These are phyloP conservation scores for Pseudocheirus occidentalis DNA, from an alignment of 2,797 vertebrate species.

Conservation along the genomic window DNA sequence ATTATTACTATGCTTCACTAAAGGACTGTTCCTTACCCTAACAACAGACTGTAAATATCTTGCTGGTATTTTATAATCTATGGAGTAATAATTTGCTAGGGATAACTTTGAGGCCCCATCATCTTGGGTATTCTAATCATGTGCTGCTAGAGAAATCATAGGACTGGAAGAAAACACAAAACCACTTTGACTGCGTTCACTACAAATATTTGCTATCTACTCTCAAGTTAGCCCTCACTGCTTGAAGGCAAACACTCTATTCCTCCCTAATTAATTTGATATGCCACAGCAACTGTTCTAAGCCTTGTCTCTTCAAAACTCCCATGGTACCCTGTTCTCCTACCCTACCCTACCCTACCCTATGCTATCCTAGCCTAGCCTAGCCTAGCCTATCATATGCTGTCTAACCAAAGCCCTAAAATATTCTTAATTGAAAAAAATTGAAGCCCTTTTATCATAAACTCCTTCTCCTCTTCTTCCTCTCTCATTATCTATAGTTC, in stretches of 20 bases:
- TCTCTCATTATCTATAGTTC: not conserved
- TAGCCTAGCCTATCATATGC: too few species aligned
- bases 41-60: not conserved
- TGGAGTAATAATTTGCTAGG: not conserved
- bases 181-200: not conserved
- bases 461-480: not conserved
- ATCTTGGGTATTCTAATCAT: not conserved
- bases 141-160: not conserved
- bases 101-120: not conserved
- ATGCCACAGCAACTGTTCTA: not conserved
- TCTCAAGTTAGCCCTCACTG: not conserved
- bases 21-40: not conserved
- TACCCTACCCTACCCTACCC: too few species aligned
- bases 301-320: not conserved
- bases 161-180: not conserved
- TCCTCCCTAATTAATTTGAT: not conserved
- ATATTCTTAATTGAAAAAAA: not conserved
- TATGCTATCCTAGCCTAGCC: too few species aligned
- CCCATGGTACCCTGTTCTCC: not conserved
- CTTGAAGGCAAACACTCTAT: not conserved
- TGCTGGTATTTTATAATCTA: not conserved
- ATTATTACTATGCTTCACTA: not conserved
- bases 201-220: not conserved
- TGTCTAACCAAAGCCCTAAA: too few species aligned
- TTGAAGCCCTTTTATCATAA: not conserved